Evolutionary conservation across 2,113 vertebrate species (phyloP), one percentile per base, ranked within the genome.

Genomic region (Tautogolabrus adspersus): DNA sequence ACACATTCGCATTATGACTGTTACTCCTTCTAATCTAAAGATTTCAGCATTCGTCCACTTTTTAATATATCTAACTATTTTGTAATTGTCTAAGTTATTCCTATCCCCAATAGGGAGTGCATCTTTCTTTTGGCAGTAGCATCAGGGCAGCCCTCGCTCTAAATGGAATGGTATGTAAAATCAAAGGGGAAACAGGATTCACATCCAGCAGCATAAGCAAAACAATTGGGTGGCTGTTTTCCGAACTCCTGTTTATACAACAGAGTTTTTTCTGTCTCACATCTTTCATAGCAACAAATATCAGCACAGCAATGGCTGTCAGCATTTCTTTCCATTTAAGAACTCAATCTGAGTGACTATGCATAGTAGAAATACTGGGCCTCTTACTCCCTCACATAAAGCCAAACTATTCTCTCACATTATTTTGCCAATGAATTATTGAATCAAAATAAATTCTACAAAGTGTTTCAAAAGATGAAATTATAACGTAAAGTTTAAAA

Each of bases 121-220:
- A 82, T 60, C 63, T 72, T 84, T 80, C 59, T 75, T 75, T 66
- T 84, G 75, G 72, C 79, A 56, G 88, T 89, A 67, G 68, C 66
- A 78, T 66, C 82, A 30, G 90, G 80, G 92, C 93, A 87, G 90
- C 79, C 93, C 94, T 93, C 92, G 70, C 93, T 94, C 78, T 94
- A 98, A 94, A 98, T 95, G 97, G 96, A 95, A 94, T 95, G 96
- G 96, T 95, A 96, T 97, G 89, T 85, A 81, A 78, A 85, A 91
- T 83, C 83, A 84, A 89, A 86, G 88, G 91, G 88, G 84, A 86
- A 88, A 87, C 91, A 93, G 90, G 86, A 93, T 92, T 93, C 95
- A 93, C 85, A 86, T 91, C 92, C 78, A 77, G 78, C 77, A 82
- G 77, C 38, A 85, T 83, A 82, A 90, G 84, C 77, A 89, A 91